phyloP scores from a whole-genome alignment of 1,140 invertebrate genomes.

The Brachionus manjavacas region DNA sequence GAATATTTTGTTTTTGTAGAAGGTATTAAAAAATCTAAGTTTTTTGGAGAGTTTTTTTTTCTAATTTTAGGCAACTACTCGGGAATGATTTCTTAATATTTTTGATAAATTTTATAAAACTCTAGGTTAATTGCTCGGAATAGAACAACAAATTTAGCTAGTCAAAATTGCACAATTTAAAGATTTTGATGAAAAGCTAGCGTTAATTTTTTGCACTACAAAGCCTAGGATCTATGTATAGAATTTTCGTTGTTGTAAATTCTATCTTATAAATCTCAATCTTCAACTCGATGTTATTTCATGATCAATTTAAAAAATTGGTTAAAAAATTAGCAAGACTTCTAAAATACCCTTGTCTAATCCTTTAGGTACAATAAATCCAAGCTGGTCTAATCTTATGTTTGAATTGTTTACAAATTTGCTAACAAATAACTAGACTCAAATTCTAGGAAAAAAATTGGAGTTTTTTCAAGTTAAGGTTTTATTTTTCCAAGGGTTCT shows the following conservation, averaged over 20 bases:
- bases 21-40: too few relatives aligned
- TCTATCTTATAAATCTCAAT: not conserved
- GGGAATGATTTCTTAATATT: not conserved
- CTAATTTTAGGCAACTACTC: not conserved
- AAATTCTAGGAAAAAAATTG: not conserved
- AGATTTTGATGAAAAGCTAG: not conserved
- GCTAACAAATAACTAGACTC: not conserved
- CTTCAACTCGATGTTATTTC: conserved; percentile 19
- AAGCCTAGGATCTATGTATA: not conserved
- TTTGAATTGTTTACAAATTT: not conserved
- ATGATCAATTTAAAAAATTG: conserved; percentile 11
- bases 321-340: not conserved
- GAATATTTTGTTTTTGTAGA: not conserved
- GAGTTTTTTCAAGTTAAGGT: not conserved
- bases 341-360: not conserved
- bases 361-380: conserved; percentile 5
- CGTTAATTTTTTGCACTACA: not conserved
- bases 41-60: too few relatives aligned
- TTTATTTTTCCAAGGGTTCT: not conserved
- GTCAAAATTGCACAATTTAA: not conserved
- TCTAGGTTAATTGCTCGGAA: not conserved
- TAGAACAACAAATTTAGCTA: not conserved
- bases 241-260: not conserved
- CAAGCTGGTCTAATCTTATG: not conserved
- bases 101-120: not conserved